Percentiles rank a stretch among this genome's conserved stretches.
These are phyloP conservation scores for Hypselothyrea guttata DNA, from an alignment of 2,888 invertebrate genomes.

Conservation along the genomic window DNA sequence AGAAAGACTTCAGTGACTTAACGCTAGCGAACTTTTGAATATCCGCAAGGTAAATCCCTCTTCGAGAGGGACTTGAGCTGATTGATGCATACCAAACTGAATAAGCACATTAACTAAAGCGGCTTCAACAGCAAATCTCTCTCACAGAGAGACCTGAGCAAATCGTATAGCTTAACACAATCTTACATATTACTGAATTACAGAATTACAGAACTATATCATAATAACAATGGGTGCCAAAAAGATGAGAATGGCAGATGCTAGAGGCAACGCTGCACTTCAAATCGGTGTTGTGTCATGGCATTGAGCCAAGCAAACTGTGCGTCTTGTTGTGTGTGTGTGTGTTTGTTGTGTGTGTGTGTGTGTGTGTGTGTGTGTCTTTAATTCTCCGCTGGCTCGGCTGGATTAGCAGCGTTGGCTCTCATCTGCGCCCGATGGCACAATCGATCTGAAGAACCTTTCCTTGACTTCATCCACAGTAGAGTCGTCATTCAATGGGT, in stretches of 20 bases:
- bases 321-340: background rate
- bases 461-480: conserved; percentile 79
- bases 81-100: too few species aligned
- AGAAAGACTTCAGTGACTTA: too few species aligned
- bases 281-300: conserved; percentile 1
- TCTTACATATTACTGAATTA: background rate
- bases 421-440: conserved; percentile 31
- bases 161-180: background rate
- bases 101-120: too few species aligned
- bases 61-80: background rate
- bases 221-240: too few species aligned
- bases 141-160: background rate
- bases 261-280: too few species aligned
- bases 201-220: too few species aligned
- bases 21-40: too few species aligned
- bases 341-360: conserved; percentile 1
- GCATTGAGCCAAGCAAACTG: conserved; percentile 6
- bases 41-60: too few species aligned
- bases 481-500: conserved; percentile 75
- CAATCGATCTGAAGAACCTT: conserved; percentile 79
- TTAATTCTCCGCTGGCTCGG: conserved; percentile 21
- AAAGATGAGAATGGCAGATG: too few species aligned
- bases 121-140: too few species aligned
- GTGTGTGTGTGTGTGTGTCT: background rate
- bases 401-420: conserved; percentile 5